Conservation (phyloP, 2,797 vertebrate species). For the Anas bernieri region DNA sequence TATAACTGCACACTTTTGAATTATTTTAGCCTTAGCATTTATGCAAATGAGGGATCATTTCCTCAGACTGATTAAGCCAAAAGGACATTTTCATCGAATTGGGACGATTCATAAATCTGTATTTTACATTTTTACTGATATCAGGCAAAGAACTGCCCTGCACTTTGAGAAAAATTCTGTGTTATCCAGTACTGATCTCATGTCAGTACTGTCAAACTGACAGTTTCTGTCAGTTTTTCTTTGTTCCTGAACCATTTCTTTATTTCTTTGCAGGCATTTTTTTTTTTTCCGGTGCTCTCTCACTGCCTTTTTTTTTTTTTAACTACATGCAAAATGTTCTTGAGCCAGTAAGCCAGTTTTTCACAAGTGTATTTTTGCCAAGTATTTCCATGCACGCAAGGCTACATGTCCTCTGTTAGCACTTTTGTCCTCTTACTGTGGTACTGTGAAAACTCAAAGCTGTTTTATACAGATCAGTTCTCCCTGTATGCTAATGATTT, state of each 20-base stretch:
- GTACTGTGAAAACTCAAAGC: background rate
- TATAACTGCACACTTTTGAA: background rate
- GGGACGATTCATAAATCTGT: background rate
- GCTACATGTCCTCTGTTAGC: background rate
- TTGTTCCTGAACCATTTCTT: background rate
- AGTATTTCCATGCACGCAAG: background rate
- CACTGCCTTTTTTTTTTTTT: background rate
- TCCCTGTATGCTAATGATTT: background rate
- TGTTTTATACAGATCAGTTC: background rate
- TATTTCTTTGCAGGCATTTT: background rate
- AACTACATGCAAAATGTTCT: background rate
- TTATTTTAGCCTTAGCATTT: background rate
- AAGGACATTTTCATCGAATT: constrained; percentile 17
- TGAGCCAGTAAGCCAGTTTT: background rate
- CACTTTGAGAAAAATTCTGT: constrained; percentile 2
- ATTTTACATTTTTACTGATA: background rate
- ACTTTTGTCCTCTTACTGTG: background rate
- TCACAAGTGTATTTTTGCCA: background rate
- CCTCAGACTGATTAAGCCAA: background rate
- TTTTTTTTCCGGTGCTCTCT: background rate
- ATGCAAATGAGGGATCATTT: background rate
- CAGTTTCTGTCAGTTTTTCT: background rate
- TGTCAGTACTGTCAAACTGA: background rate
- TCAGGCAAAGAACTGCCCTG: background rate
- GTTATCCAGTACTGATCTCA: background rate